Evolutionary conservation across 30 jellyfish, hydroid and myxozoan species (phyloP).

Genomic region (Hydractinia symbiolongicarpus): DNA sequence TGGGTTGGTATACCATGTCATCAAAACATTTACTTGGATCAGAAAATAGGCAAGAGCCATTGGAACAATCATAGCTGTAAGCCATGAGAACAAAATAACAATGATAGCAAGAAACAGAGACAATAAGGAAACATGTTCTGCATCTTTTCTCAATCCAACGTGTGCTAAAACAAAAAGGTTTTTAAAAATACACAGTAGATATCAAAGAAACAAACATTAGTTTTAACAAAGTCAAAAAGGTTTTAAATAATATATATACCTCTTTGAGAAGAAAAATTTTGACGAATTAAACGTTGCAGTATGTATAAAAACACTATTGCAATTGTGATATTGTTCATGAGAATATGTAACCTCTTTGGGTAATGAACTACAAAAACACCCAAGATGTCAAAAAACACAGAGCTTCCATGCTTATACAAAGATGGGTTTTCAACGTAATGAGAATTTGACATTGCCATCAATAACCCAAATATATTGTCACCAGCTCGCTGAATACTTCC

Average conservation of each 20-base stretch:
- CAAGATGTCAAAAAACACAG: conserved; percentile 75
- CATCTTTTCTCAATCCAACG: neutral
- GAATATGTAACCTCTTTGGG: conserved; percentile 38
- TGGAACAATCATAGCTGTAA: conserved; percentile 35
- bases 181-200: no score
- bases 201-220: no score
- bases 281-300: neutral
- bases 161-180: no score
- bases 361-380: conserved; percentile 62
- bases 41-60: conserved; percentile 38
- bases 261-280: no score
- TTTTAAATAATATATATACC: no score
- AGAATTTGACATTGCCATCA: conserved; percentile 55
- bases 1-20: conserved; percentile 81
- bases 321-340: conserved; percentile 29
- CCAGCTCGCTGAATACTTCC: conserved; percentile 90
- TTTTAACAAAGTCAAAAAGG: no score
- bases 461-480: conserved; percentile 59
- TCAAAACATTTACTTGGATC: conserved; percentile 38
- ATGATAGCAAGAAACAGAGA: conserved; percentile 33
- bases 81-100: conserved; percentile 48
- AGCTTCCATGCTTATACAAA: conserved; percentile 57
- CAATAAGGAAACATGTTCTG: conserved; percentile 7
- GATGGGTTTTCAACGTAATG: conserved; percentile 51
- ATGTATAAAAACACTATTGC: conserved; percentile 33